A percentile compares a stretch with the other conserved stretches of the same genome.
Evolutionary conservation across 1,140 invertebrate genomes (phyloP).

Genomic region (Reticulitermes speratus): DNA sequence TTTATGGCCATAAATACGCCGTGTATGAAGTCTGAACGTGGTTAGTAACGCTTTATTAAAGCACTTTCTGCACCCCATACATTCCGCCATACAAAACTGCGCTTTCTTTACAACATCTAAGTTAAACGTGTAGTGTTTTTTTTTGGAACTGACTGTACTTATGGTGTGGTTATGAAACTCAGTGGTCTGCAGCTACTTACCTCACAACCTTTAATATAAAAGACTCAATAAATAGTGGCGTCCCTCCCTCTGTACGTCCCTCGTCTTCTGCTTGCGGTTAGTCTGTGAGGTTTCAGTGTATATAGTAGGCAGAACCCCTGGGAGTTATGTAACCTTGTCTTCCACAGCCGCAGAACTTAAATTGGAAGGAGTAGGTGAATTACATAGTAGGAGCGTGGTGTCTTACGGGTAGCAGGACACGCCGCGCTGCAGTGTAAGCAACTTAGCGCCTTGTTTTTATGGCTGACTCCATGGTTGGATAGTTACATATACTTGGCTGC

Average conservation of each 20-base stretch:
- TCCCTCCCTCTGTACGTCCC: neutral
- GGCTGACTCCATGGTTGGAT: too few relatives aligned
- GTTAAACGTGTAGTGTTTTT: neutral
- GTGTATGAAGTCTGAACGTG: too few relatives aligned
- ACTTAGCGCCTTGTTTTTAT: neutral
- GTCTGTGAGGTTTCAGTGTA: neutral
- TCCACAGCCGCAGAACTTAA: neutral
- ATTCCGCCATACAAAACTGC: neutral
- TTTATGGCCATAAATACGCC: too few relatives aligned
- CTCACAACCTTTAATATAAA: conserved; percentile 10
- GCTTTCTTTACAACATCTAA: neutral
- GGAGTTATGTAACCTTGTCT: neutral
- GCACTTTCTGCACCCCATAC: too few relatives aligned
- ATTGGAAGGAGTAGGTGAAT: neutral
- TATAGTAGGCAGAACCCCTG: neutral
- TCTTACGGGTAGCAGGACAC: neutral
- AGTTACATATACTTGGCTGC: too few relatives aligned
- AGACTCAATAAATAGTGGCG: neutral
- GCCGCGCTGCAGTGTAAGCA: neutral
- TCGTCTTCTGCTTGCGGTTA: neutral
- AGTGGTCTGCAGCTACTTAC: neutral
- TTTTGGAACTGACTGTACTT: neutral
- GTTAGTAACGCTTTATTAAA: too few relatives aligned
- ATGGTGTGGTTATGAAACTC: neutral
- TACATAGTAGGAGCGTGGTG: neutral